Evolutionary conservation across 2,797 vertebrate species (phyloP).

Genomic region (Anguilla pacifica): DNA sequence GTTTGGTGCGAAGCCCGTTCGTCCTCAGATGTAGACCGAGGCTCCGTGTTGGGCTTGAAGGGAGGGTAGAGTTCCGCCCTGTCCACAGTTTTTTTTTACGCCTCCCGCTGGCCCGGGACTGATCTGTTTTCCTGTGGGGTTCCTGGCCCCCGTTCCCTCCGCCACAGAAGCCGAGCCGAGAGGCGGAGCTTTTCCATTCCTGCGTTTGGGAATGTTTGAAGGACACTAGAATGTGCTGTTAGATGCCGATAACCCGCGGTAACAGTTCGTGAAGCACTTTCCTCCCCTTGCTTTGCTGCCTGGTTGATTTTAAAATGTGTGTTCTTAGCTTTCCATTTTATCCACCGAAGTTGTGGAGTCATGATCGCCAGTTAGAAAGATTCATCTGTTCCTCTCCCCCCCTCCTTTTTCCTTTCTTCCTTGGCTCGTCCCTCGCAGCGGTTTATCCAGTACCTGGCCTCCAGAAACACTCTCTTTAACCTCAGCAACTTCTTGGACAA

Average conservation of each 20-base stretch:
- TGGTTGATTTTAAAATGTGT: background rate
- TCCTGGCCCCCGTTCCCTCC: background rate
- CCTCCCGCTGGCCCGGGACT: background rate
- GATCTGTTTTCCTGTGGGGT: background rate
- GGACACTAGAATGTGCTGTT: background rate
- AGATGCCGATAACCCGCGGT: background rate
- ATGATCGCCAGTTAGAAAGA: background rate
- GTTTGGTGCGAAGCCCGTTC: background rate
- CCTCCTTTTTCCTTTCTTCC: constrained; percentile 20
- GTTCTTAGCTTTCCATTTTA: too few relatives aligned
- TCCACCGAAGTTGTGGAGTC: background rate
- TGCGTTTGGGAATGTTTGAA: background rate
- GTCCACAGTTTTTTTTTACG: too few relatives aligned
- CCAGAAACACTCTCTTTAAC: constrained; percentile 94
- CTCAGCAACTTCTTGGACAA: constrained; percentile 97
- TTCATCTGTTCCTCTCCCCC: background rate
- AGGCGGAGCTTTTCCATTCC: background rate
- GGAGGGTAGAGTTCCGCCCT: background rate
- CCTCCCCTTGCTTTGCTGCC: background rate
- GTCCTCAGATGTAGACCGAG: background rate
- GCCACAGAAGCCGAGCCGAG: background rate
- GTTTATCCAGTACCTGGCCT: constrained; percentile 96
- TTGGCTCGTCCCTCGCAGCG: constrained; percentile 71
- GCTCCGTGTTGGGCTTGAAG: background rate
- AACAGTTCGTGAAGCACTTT: background rate